phyloP scores from a whole-genome alignment of 1,140 invertebrate species.

The Caenorhabditis tropicalis region DNA sequence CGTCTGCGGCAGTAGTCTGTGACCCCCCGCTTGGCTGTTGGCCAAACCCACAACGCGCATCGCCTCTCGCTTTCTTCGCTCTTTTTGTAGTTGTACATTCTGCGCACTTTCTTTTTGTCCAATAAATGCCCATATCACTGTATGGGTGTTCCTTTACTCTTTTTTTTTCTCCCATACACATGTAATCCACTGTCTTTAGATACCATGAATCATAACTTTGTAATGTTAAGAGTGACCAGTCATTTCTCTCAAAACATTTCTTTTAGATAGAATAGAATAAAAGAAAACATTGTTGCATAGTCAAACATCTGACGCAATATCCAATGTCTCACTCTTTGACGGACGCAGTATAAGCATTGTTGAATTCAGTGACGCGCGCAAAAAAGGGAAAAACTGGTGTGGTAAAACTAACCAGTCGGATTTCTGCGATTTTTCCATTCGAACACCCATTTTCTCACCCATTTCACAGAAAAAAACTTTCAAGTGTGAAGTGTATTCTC shows the following conservation, averaged over 20 bases:
- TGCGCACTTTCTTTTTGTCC: constrained; percentile 33
- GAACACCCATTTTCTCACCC: constrained; percentile 11
- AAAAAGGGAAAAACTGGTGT: background rate
- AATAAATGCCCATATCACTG: constrained; percentile 37
- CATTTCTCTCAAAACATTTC: background rate
- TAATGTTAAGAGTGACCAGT: background rate
- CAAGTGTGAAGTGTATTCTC: constrained; percentile 1
- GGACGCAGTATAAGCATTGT: background rate
- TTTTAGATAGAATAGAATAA: background rate
- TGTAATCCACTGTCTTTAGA: background rate
- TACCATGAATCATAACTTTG: background rate
- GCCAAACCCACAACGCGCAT: constrained; percentile 29
- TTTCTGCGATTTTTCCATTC: background rate
- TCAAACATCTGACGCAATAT: background rate
- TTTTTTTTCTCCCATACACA: background rate
- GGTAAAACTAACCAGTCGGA: background rate
- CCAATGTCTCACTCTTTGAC: background rate
- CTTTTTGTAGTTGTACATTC: constrained; percentile 39
- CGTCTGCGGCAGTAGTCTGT: constrained; percentile 19
- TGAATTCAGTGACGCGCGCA: background rate
- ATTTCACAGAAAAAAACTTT: background rate
- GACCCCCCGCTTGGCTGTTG: constrained; percentile 31
- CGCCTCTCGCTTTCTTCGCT: constrained; percentile 36
- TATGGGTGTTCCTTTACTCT: background rate
- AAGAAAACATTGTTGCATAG: constrained; percentile 4